phyloP scores from a whole-genome alignment of 2,113 vertebrate genomes.

The Stercorarius parasiticus region DNA sequence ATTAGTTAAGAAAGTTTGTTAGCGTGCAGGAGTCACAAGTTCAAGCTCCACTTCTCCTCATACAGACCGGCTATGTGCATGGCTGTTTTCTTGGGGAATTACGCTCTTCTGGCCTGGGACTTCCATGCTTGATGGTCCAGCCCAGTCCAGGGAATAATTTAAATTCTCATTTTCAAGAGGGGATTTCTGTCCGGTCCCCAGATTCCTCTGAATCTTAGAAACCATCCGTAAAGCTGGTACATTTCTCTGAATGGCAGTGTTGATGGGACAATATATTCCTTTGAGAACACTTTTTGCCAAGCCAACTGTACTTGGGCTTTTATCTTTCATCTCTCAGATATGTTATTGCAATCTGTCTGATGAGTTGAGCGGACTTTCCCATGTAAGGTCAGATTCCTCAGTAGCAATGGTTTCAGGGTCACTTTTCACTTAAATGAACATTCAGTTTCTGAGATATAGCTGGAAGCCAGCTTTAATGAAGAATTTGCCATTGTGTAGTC shows the following conservation, averaged over 20 bases:
- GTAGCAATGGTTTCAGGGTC: neutral
- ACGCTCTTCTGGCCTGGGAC: neutral
- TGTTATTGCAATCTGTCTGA: neutral
- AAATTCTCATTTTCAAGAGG: neutral
- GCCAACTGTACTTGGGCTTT: neutral
- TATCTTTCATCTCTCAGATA: neutral
- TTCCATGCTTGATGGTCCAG: neutral
- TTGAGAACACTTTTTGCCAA: neutral
- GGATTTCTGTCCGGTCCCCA: neutral
- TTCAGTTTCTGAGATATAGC: neutral
- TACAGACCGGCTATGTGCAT: rapidly evolving
- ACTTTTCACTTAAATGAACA: constrained; percentile 10
- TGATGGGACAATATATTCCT: neutral
- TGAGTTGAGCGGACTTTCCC: neutral
- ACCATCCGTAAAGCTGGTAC: neutral
- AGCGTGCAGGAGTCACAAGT: neutral
- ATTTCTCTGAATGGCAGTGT: neutral
- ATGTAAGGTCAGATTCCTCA: neutral
- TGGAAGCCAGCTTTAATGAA: constrained; percentile 11
- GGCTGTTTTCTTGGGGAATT: neutral
- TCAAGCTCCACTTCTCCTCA: neutral
- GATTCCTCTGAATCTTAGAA: neutral
- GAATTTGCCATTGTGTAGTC: neutral
- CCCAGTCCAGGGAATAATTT: neutral
- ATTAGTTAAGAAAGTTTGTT: neutral